Evolutionary conservation across 2,888 invertebrate species (phyloP).

Genomic region (Saturnia japonica): DNA sequence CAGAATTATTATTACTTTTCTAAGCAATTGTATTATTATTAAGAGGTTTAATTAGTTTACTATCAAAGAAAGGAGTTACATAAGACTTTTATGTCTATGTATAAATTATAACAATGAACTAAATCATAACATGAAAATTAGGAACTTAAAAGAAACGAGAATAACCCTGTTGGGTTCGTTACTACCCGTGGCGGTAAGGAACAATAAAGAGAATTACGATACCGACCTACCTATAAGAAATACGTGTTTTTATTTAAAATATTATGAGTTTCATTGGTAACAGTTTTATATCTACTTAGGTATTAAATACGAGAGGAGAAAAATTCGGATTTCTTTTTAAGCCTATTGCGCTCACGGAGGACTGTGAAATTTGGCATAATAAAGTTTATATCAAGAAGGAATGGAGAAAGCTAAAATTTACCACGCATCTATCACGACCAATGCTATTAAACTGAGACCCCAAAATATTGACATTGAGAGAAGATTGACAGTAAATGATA

Average conservation of each 20-base stretch:
- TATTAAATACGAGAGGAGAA: too few relatives aligned
- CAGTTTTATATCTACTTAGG: neutral
- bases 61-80: neutral
- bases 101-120: neutral
- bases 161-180: conserved; percentile 54
- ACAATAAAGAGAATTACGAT: conserved; percentile 70
- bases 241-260: conserved; percentile 3
- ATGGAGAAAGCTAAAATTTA: too few relatives aligned
- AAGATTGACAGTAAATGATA: too few relatives aligned
- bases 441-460: too few relatives aligned
- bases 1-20: neutral
- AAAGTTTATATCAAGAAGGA: too few relatives aligned
- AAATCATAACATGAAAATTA: neutral
- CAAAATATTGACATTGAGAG: too few relatives aligned
- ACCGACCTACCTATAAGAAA: conserved; percentile 45
- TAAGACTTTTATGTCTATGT: neutral
- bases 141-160: conserved; percentile 30
- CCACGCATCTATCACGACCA: too few relatives aligned
- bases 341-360: too few relatives aligned
- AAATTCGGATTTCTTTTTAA: too few relatives aligned
- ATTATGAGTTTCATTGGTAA: neutral
- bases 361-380: too few relatives aligned
- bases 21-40: neutral
- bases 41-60: neutral
- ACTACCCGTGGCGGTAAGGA: conserved; percentile 58